Percentiles rank a stretch among this genome's conserved stretches.
phyloP scores from a whole-genome alignment of 2,888 invertebrate species.

The Cordilura impudica region DNA sequence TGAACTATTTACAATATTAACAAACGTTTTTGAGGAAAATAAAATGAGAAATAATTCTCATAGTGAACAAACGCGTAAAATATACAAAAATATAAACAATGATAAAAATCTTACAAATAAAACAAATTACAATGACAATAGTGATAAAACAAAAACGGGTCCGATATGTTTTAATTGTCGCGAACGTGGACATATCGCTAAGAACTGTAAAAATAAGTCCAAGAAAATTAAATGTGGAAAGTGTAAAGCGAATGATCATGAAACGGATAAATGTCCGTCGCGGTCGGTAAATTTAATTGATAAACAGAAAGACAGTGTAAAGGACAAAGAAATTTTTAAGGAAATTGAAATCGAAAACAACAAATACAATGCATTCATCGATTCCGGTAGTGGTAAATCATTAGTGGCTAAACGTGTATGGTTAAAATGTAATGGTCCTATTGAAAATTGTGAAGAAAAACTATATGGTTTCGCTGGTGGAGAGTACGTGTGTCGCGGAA shows the following conservation, averaged over 20 bases:
- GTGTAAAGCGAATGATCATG: slow-evolving; percentile 2
- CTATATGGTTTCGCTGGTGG: slow-evolving; percentile 39
- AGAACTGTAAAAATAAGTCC: not conserved
- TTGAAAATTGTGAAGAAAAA: slow-evolving; percentile 10
- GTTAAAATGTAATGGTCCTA: not conserved
- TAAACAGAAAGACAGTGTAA: not conserved
- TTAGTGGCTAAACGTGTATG: slow-evolving; percentile 15
- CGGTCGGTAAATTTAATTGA: not conserved
- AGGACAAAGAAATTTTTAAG: slow-evolving; percentile 28
- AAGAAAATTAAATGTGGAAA: not conserved
- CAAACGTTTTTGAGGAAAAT: not conserved
- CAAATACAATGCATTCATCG: slow-evolving; percentile 26
- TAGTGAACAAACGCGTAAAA: not conserved
- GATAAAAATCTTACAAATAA: too few species aligned
- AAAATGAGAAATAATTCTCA: not conserved
- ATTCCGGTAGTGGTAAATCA: slow-evolving; percentile 47
- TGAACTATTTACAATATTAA: not conserved
- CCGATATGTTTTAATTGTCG: not conserved
- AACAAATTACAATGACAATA: too few species aligned
- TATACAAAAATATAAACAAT: not conserved
- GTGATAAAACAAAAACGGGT: too few species aligned
- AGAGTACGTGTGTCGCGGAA: slow-evolving; percentile 25
- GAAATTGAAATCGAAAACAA: slow-evolving; percentile 25
- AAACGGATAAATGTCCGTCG: slow-evolving; percentile 15
- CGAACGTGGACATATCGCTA: slow-evolving; percentile 12